Base-by-base conservation (phyloP, 2,797 vertebrate species). In the Sebastes reedi region DNA sequence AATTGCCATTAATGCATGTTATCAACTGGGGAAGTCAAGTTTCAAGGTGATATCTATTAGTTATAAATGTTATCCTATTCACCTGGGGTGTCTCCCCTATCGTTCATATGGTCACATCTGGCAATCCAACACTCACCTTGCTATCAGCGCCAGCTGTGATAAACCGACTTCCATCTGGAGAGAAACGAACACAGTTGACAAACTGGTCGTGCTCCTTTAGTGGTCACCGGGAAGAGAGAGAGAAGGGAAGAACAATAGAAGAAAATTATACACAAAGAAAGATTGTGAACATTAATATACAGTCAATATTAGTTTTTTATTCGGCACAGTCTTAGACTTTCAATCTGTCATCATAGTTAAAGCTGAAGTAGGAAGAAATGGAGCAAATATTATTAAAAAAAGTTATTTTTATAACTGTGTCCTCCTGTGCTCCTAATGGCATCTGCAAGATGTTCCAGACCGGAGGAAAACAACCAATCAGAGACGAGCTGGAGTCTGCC, bases 101-200 rank as follows among this genome's bases (percentile, higher is more conserved):
- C 24, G 7, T 29, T 25, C 0, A 46, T 13, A 46, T 18, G 10
- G 24, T 72, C 12, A 69, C 30, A 1, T 14, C 14, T 11, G 6
- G 6, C 27, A 59, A 56, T 62, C 16, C 8, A 18, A 20, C 1
- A 82, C 90, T 91, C 91, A 99, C 99, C 97, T 97, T 96, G 29
- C 98, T 96, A 32, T 99, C 98, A 4, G 98, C 97, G 1, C 97
- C 93, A 36, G 97, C 97, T 3, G 98, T 97, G 24, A 94, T 97
- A 75, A 97, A 96, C 8, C 88, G 94, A 88, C 89, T 96, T 75
- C 99, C 98, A 72, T 99, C 96, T 1, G 97, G 98, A 88, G 97
- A 98, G 93, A 98, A 99, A 1, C 97, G 96, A 34, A 99, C 97
- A 29, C 97, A 98, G 94, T 99, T 99, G 82, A 99, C 97, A 86